phyloP scores from a whole-genome alignment of 2,888 invertebrate genomes.

The Eustalomyia histrio region DNA sequence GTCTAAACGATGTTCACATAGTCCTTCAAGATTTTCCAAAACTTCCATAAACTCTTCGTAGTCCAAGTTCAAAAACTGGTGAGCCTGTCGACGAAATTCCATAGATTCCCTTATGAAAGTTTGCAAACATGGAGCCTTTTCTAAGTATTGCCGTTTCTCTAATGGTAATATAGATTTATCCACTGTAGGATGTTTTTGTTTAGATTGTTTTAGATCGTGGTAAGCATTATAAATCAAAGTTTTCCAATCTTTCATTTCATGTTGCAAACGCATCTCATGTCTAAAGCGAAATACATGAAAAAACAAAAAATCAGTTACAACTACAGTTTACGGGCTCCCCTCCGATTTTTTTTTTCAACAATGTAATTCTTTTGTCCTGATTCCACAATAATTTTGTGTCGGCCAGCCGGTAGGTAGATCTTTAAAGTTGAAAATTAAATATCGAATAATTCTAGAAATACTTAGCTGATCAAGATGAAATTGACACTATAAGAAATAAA shows the following conservation, averaged over 20 bases:
- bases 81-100: slow-evolving; percentile 69
- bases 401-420: no score
- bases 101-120: slow-evolving; percentile 70
- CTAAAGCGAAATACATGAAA: slow-evolving; percentile 55
- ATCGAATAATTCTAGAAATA: no score
- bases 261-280: slow-evolving; percentile 66
- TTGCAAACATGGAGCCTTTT: slow-evolving; percentile 69
- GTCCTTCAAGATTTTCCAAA: slow-evolving; percentile 66
- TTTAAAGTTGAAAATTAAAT: no score
- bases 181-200: slow-evolving; percentile 58
- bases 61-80: slow-evolving; percentile 68
- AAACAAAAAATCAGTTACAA: no score
- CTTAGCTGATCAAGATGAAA: no score
- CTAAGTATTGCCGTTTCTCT: slow-evolving; percentile 71
- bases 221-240: slow-evolving; percentile 25
- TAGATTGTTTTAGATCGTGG: slow-evolving; percentile 47
- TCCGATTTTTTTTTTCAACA: no score
- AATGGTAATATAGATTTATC: slow-evolving; percentile 66
- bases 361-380: no score
- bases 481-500: no score
- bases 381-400: no score
- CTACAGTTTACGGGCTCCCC: no score
- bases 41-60: slow-evolving; percentile 68
- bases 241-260: slow-evolving; percentile 71
- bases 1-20: slow-evolving; percentile 62